A percentile compares a stretch with the other conserved stretches of the same genome.
Conservation (phyloP, 2,113 vertebrate species). For the Festucalex cinctus region DNA sequence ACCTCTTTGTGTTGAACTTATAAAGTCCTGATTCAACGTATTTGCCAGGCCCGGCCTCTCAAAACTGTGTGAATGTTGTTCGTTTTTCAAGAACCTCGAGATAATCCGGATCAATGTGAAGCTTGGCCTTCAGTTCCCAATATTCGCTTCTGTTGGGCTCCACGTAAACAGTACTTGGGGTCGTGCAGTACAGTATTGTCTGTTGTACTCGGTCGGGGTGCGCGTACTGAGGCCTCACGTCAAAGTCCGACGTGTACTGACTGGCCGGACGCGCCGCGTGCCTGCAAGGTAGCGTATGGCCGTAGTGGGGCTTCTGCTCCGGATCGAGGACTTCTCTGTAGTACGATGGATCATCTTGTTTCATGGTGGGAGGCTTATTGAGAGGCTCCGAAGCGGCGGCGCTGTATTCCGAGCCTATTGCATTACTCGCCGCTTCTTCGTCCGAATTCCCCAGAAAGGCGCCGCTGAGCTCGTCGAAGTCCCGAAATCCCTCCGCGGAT, state of each 20-base stretch:
- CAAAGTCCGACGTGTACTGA: conserved; percentile 86
- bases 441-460: conserved; percentile 81
- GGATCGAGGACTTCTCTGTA: conserved; percentile 86
- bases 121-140: conserved; percentile 97
- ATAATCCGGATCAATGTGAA: conserved; percentile 97
- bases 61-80: conserved; percentile 97
- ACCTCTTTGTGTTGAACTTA: conserved; percentile 7
- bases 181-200: conserved; percentile 86
- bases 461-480: conserved; percentile 89
- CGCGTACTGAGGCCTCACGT: conserved; percentile 83
- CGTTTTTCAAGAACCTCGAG: conserved; percentile 98
- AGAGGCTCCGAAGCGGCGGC: conserved; percentile 86
- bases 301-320: conserved; percentile 80
- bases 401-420: conserved; percentile 86
- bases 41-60: conserved; percentile 42
- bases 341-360: conserved; percentile 83
- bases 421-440: conserved; percentile 77
- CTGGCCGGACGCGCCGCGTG: conserved; percentile 79
- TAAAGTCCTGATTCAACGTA: neutral
- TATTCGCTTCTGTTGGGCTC: conserved; percentile 94
- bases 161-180: conserved; percentile 88
- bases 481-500: conserved; percentile 83
- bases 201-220: conserved; percentile 88
- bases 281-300: conserved; percentile 84
- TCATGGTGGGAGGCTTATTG: conserved; percentile 79